Conservation (phyloP, 2,797 vertebrate genomes). For the Ceryle rudis region DNA sequence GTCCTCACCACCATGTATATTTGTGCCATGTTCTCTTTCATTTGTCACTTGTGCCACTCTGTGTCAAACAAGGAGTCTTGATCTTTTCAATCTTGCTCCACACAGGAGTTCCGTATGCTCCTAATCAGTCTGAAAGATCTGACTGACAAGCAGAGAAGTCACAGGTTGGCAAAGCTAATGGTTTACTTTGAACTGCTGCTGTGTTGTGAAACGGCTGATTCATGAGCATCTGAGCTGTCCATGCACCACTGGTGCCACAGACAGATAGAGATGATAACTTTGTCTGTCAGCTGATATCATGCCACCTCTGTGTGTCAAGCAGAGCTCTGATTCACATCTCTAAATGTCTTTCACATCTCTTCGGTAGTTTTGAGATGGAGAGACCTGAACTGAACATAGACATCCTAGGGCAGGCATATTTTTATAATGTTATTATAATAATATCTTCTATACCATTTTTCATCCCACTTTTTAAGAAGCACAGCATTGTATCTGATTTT, state of each 20-base stretch:
- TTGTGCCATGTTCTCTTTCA: background rate
- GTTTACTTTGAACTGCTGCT: background rate
- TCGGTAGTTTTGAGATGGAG: background rate
- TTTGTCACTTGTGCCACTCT: background rate
- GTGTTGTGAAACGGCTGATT: background rate
- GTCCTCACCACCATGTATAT: background rate
- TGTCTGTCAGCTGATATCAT: background rate
- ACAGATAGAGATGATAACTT: background rate
- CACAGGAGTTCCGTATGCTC: background rate
- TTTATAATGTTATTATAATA: background rate
- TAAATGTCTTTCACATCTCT: background rate
- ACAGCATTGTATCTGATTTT: background rate
- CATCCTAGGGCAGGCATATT: background rate
- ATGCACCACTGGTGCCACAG: fast-evolving
- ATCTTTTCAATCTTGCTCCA: background rate
- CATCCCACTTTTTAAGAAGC: background rate
- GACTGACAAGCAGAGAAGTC: background rate
- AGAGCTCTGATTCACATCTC: background rate
- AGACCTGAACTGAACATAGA: background rate
- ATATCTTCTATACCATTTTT: background rate
- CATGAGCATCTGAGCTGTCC: background rate
- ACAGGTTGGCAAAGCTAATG: background rate
- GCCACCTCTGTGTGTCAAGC: background rate
- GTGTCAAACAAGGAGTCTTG: background rate
- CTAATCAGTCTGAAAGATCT: background rate